A percentile compares a stretch with the other conserved stretches of the same genome.
phyloP scores from a whole-genome alignment of 1,140 invertebrate species.

The Brachionus rubens region DNA sequence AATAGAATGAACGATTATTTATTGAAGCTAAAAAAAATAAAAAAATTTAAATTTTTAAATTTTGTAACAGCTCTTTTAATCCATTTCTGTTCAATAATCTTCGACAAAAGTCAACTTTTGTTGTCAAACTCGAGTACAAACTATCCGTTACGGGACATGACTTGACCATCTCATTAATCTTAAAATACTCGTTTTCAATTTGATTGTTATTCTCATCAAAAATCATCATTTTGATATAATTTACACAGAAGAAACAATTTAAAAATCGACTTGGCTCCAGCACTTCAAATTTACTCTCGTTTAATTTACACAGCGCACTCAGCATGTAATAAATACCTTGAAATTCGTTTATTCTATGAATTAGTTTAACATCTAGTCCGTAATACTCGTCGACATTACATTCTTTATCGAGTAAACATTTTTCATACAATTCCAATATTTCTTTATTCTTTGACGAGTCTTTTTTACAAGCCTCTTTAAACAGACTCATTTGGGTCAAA shows the following conservation, averaged over 20 bases:
- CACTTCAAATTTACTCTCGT: neutral
- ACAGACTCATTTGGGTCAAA: neutral
- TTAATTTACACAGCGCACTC: neutral
- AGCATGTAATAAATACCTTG: conserved; percentile 20
- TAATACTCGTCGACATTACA: neutral
- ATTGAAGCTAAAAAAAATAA: no score
- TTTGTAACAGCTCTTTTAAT: neutral
- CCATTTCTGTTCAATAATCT: neutral
- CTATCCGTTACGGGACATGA: neutral
- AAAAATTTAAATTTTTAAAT: conserved; percentile 10
- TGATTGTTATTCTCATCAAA: conserved; percentile 10
- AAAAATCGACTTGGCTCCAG: conserved; percentile 2
- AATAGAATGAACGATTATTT: no score
- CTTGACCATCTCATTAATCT: neutral
- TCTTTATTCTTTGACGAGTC: neutral
- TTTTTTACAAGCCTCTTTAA: neutral
- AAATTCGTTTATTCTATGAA: conserved; percentile 17
- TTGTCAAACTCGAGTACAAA: neutral
- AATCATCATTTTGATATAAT: neutral
- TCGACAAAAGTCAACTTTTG: conserved; percentile 18
- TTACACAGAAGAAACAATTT: conserved; percentile 15
- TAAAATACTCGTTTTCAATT: neutral
- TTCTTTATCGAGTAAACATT: neutral
- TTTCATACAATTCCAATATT: conserved; percentile 4
- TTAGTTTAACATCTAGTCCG: neutral